Evolutionary conservation across 2,888 invertebrate genomes (phyloP).

Genomic region (Ptychoptera albimana): DNA sequence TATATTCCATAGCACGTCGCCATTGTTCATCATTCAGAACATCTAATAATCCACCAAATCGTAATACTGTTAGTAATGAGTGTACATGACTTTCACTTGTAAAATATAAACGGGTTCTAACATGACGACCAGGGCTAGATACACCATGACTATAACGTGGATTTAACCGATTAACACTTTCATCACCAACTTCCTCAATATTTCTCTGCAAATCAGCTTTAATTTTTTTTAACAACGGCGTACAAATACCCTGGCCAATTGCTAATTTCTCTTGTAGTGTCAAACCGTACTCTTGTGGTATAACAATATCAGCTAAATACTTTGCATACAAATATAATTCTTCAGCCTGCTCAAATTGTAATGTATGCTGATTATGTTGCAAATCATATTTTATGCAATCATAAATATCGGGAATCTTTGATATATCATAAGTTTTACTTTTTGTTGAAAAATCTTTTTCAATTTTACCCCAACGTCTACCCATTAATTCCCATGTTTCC

Average conservation of each 20-base stretch:
- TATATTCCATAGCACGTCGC: slow-evolving; percentile 96
- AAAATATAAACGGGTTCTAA: slow-evolving; percentile 95
- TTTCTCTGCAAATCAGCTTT: slow-evolving; percentile 87
- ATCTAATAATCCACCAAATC: slow-evolving; percentile 81
- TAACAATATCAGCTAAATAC: slow-evolving; percentile 94
- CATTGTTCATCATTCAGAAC: slow-evolving; percentile 90
- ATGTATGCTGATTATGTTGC: slow-evolving; percentile 91
- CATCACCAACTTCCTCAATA: slow-evolving; percentile 83
- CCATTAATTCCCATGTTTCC: slow-evolving; percentile 98
- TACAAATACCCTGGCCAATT: slow-evolving; percentile 95
- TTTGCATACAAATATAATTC: slow-evolving; percentile 91
- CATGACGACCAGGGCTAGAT: slow-evolving; percentile 94
- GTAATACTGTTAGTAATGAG: slow-evolving; percentile 85
- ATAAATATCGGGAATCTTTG: slow-evolving; percentile 98
- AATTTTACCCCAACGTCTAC: slow-evolving; percentile 92
- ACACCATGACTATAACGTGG: slow-evolving; percentile 97
- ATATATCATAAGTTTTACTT: slow-evolving; percentile 87
- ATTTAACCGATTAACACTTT: slow-evolving; percentile 89
- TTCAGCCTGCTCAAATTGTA: slow-evolving; percentile 85
- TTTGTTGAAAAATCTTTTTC: slow-evolving; percentile 96
- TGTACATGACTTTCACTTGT: slow-evolving; percentile 99
- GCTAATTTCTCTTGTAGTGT: slow-evolving; percentile 89
- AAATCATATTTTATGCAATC: slow-evolving; percentile 99
- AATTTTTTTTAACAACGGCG: slow-evolving; percentile 89
- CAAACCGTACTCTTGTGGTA: slow-evolving; percentile 98